Evolutionary conservation across 2,113 vertebrate species (phyloP), one percentile per base, ranked within the genome.

Genomic region (Micronycteris hirsuta): DNA sequence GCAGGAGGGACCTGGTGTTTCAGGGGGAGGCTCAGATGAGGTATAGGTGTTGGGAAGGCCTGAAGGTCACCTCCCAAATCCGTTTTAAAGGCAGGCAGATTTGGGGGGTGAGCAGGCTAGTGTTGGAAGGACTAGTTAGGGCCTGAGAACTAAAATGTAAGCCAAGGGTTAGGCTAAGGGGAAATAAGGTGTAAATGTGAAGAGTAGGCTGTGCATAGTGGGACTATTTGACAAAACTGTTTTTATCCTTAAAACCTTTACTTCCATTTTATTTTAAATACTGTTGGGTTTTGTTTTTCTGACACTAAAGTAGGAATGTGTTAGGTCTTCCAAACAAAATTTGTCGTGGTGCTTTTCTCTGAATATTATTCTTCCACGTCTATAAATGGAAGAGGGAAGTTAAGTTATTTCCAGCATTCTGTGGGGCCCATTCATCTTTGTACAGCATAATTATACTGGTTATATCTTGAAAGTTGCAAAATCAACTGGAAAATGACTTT

Each of bases 401-500:
- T 17, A 13, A 85, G 82, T 76, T 92, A 78, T 86, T 91, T 61
- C 77, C 71, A 52, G 68, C n/a, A 10, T 63, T 82, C 80, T 81
- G 65, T 84, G 86, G 43, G 84, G 36, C 52, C 43, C 70, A 56
- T 33, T 58, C 54, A 80, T 83, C 61, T 58, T 45, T 61, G 36
- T 20, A 86, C 33, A 56, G 33, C 14, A 22, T 85, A 86, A 81
- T 91, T 73, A 52, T 4, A 65, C 74, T 52, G 26, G 61, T 52
- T 87, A 2, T 76, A 86, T 73, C 86, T 77, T 73, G 49, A 68
- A 33, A 63, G 45, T 84, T 84, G 47, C 1, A 2, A 89, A 83
- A 87, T 65, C 93, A 91, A 89, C 86, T 86, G 63, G 86, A 81
- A 70, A 93, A 95, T n/a, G n/a, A n/a, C n/a, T n/a, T n/a, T n/a